Evolutionary conservation across 2,113 vertebrate genomes (phyloP).

Genomic region (Macquaria australasica): DNA sequence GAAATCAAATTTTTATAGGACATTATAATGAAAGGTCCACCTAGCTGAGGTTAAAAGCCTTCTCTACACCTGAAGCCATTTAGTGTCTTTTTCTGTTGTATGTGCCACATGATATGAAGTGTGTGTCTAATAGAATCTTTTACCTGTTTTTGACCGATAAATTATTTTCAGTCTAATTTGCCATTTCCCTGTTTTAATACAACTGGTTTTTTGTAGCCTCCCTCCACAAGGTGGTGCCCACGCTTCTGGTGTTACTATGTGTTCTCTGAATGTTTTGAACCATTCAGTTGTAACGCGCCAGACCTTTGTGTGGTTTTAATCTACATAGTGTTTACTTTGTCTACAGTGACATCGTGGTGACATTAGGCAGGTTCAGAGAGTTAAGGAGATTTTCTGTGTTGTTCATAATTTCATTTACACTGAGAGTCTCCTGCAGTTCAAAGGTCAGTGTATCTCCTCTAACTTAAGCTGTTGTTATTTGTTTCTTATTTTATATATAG

Average conservation of each 20-base stretch:
- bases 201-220: neutral
- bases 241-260: neutral
- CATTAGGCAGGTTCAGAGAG: too few relatives aligned
- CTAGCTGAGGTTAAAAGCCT: neutral
- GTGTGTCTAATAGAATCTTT: neutral
- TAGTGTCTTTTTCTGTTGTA: neutral
- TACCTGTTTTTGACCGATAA: neutral
- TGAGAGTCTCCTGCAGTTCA: too few relatives aligned
- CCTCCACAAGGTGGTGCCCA: slow-evolving; percentile 37
- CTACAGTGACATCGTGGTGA: neutral
- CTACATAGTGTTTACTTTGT: too few relatives aligned
- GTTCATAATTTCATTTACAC: too few relatives aligned
- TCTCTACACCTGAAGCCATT: neutral
- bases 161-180: neutral
- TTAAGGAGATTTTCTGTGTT: too few relatives aligned
- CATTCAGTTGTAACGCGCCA: neutral
- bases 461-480: neutral
- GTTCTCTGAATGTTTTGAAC: neutral
- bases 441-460: neutral
- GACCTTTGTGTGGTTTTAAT: neutral
- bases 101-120: neutral
- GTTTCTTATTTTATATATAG: neutral
- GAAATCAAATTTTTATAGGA: neutral
- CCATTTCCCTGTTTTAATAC: neutral
- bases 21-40: neutral